Evolutionary conservation across 2,797 vertebrate genomes (phyloP).

Genomic region (Acrossocheilus fasciatus): DNA sequence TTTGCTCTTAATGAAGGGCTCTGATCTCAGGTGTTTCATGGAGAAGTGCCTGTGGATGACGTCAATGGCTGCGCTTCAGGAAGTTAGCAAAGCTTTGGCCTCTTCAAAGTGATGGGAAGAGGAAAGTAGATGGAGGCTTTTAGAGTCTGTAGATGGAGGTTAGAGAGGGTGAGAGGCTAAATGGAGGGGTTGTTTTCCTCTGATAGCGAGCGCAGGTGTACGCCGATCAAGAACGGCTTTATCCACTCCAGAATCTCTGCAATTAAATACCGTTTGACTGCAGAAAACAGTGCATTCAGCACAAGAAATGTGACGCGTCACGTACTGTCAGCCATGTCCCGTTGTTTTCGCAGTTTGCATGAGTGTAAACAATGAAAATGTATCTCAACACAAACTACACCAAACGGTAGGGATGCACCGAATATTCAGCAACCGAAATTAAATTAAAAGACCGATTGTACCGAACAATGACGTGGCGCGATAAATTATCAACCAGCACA

Average conservation of each 20-base stretch:
- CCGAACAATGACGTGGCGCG: neutral
- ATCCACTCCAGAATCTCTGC: slow-evolving; percentile 3
- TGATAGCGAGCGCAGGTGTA: slow-evolving; percentile 31
- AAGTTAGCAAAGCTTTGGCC: slow-evolving; percentile 64
- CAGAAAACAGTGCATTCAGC: neutral
- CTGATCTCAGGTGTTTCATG: slow-evolving; percentile 67
- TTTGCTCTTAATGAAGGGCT: slow-evolving; percentile 68
- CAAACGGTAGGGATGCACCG: neutral
- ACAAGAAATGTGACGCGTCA: neutral
- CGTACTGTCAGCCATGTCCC: neutral
- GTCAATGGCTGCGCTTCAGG: slow-evolving; percentile 47
- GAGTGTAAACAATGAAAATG: neutral
- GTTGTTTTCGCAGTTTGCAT: neutral
- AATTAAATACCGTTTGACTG: neutral
- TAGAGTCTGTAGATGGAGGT: slow-evolving; percentile 18
- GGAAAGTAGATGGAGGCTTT: slow-evolving; percentile 23
- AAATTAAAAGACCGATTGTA: too few relatives aligned
- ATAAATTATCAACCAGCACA: neutral
- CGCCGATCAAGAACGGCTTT: neutral
- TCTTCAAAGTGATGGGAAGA: slow-evolving; percentile 33
- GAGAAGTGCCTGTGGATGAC: slow-evolving; percentile 41
- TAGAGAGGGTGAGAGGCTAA: slow-evolving; percentile 17
- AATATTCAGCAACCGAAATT: neutral
- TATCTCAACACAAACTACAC: neutral
- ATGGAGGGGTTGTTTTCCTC: neutral